phyloP scores from a whole-genome alignment of 2,113 vertebrate species.

The Tupaia tana region DNA sequence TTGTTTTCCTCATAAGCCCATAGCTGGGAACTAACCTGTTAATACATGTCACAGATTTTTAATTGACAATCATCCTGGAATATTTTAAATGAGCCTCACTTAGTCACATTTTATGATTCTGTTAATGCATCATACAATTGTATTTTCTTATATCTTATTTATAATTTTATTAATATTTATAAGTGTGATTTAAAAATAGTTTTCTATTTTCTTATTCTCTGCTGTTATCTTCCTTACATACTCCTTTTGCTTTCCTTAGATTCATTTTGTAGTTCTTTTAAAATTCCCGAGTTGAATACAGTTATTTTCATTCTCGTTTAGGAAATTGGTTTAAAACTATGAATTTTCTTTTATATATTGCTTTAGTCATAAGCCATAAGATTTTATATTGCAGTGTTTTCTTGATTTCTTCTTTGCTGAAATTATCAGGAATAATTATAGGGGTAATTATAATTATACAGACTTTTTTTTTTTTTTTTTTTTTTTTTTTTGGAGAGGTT shows the following conservation, averaged over 20 bases:
- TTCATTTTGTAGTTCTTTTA: not conserved
- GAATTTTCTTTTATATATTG: not conserved
- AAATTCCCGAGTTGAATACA: not conserved
- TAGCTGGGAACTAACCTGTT: not conserved
- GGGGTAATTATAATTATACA: no score
- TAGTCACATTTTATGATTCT: not conserved
- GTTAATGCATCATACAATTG: not conserved
- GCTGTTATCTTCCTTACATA: not conserved
- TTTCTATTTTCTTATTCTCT: not conserved
- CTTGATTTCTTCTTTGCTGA: not conserved
- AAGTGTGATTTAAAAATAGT: not conserved
- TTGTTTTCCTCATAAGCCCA: not conserved
- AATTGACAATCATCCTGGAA: not conserved
- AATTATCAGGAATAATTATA: not conserved
- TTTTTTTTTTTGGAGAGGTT: not conserved
- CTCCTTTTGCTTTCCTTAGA: not conserved
- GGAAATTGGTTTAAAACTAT: not conserved
- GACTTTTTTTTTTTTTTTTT: no score
- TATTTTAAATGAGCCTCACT: not conserved
- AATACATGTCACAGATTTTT: not conserved
- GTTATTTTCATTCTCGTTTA: slow-evolving; percentile 16
- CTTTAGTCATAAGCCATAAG: not conserved
- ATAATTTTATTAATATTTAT: not conserved
- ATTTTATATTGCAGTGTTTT: not conserved
- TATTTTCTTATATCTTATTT: not conserved